phyloP scores from a whole-genome alignment of 2,797 vertebrate genomes.

The Microhierax caerulescens region DNA sequence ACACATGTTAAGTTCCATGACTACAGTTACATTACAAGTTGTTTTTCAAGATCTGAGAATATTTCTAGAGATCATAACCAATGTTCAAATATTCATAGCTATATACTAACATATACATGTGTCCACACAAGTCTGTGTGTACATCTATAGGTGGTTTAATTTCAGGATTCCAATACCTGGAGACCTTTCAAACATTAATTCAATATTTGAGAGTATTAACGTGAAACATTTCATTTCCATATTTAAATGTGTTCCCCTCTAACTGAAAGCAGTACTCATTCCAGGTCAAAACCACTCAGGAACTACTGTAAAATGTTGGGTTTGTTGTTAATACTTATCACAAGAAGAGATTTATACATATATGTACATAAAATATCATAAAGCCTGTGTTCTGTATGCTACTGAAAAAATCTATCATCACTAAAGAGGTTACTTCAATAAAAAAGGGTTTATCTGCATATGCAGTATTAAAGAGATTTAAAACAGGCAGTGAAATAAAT shows the following conservation, averaged over 20 bases:
- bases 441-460: slow-evolving; percentile 24
- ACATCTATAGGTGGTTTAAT: neutral
- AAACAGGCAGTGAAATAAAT: slow-evolving; percentile 38
- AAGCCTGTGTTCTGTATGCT: neutral
- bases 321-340: slow-evolving; percentile 47
- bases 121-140: neutral
- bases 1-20: neutral
- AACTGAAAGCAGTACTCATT: neutral
- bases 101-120: neutral
- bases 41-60: neutral
- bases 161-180: neutral
- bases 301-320: neutral
- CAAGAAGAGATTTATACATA: neutral
- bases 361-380: slow-evolving; percentile 29
- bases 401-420: slow-evolving; percentile 38
- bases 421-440: slow-evolving; percentile 35
- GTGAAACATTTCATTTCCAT: neutral
- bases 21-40: neutral
- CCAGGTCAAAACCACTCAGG: neutral
- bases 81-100: neutral
- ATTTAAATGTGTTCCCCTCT: neutral
- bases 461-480: slow-evolving; percentile 50
- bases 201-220: neutral
- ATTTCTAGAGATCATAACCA: neutral
- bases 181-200: neutral